These are phyloP conservation scores for Chrysemys picta DNA, from an alignment of 2,113 vertebrate genomes.

Conservation along the genomic window DNA sequence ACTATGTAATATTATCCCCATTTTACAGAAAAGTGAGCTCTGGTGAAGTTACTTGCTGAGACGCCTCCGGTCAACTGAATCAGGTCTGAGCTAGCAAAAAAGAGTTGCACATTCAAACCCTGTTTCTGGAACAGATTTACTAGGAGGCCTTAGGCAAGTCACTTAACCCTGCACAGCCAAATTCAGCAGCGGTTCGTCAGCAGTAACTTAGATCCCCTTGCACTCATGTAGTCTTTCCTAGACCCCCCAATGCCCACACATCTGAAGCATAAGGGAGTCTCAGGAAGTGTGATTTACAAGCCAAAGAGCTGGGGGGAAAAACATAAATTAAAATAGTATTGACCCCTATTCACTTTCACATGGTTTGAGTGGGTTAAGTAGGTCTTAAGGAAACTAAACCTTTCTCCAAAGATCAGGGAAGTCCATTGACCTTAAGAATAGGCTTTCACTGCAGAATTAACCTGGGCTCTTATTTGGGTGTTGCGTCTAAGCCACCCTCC, in stretches of 20 bases:
- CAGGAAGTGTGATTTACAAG: background rate
- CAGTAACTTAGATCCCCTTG: background rate
- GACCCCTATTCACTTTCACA: background rate
- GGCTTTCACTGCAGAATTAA: background rate
- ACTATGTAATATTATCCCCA: background rate
- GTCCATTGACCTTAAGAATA: background rate
- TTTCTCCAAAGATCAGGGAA: background rate
- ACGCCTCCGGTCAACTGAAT: background rate
- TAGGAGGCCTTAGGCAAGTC: background rate
- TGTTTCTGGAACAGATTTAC: background rate
- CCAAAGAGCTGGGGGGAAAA: background rate
- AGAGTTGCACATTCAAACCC: background rate
- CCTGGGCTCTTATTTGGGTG: background rate
- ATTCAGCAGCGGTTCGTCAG: background rate
- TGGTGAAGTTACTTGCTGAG: background rate
- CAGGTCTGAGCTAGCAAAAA: background rate
- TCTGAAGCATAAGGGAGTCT: background rate
- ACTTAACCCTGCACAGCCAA: background rate
- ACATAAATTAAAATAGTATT: background rate
- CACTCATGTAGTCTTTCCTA: background rate
- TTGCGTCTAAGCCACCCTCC: background rate
- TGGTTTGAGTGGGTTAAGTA: background rate
- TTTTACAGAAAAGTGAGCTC: background rate
- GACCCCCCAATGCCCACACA: background rate
- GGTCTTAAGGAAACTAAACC: background rate